Evolutionary conservation across 2,888 invertebrate genomes (phyloP), one percentile per base, ranked within the genome.

Genomic region (Pardosa pseudoannulata): DNA sequence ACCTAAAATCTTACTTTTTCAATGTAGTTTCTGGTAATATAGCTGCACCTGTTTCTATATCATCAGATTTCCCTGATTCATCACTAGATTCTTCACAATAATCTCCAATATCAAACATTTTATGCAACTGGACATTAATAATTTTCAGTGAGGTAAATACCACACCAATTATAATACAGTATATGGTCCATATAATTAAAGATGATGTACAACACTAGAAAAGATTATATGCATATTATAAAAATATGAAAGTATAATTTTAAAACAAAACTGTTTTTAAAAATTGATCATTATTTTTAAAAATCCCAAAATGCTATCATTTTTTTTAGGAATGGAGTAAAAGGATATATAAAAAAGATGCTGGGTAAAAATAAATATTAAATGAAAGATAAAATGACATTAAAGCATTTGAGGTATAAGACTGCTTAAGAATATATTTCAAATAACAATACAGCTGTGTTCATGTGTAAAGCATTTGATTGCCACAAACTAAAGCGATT

Each of bases 41-140:
- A 56, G 78, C 62, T 23, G 78, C 64, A 79, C 81, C 81, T 70
- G 82, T 80, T 50, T 89, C 89, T 70, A 74, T 80, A 65, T 85
- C 89, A 50, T 87, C 89, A 19, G 89, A 88, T 86, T 89, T 88
- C 19, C 79, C 83, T 67, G 88, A 79, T 71, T 88, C 86, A 67
- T 81, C 81, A 73, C 82, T 88, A n/a, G 89, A 80, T 46, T 93
- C 95, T 92, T 91, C 93, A 92, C 95, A 93, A 91, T 95, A 95
- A 92, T 98, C 97, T n/a, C 95, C 95, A 16, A 97, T 97, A 92
- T 98, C 98, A 92, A 98, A 98, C 93, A 98, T 95, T 90, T 95
- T 95, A 92, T 98, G 98, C 87, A 98, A 93, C 65, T 95, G 95
- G 92, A 95, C 95, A 93, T 98, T 98, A 89, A 96, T 93, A 87